Evolutionary conservation across 2,113 vertebrate species (phyloP).

Genomic region (Osmerus eperlanus): DNA sequence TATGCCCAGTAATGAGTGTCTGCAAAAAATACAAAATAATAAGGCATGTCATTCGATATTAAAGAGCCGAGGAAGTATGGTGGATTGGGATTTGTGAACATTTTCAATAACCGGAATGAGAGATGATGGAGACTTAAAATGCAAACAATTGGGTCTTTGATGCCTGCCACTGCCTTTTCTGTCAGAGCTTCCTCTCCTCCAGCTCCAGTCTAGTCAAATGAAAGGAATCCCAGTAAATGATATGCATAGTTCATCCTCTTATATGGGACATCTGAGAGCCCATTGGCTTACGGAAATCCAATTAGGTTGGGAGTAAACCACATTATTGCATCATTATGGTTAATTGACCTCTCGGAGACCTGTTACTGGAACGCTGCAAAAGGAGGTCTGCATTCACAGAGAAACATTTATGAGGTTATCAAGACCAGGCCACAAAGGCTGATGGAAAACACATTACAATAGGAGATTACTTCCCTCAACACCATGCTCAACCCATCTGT

Average conservation of each 20-base stretch:
- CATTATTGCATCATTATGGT: conserved; percentile 74
- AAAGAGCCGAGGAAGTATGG: conserved; percentile 4
- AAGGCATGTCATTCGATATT: conserved; percentile 29
- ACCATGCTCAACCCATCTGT: background rate
- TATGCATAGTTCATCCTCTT: conserved; percentile 61
- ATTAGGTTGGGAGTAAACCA: conserved; percentile 66
- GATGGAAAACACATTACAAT: conserved; percentile 17
- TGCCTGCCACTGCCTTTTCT: conserved; percentile 22
- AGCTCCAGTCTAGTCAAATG: conserved; percentile 42
- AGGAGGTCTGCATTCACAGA: conserved; percentile 65
- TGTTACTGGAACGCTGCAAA: conserved; percentile 69
- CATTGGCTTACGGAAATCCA: conserved; percentile 64
- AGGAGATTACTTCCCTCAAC: background rate
- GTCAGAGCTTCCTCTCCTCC: conserved; percentile 29
- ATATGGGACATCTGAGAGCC: conserved; percentile 61
- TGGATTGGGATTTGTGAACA: conserved; percentile 33
- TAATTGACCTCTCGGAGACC: conserved; percentile 75
- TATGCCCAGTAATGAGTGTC: conserved; percentile 7
- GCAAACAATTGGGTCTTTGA: conserved; percentile 32
- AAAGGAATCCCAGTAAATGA: conserved; percentile 55
- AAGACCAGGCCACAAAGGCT: conserved; percentile 48
- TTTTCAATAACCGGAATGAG: conserved; percentile 20
- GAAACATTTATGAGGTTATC: conserved; percentile 63
- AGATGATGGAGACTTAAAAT: conserved; percentile 31
- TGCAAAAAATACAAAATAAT: conserved; percentile 12